These are phyloP conservation scores for Alligator sinensis DNA, from an alignment of 2,113 vertebrate species.

Conservation along the genomic window DNA sequence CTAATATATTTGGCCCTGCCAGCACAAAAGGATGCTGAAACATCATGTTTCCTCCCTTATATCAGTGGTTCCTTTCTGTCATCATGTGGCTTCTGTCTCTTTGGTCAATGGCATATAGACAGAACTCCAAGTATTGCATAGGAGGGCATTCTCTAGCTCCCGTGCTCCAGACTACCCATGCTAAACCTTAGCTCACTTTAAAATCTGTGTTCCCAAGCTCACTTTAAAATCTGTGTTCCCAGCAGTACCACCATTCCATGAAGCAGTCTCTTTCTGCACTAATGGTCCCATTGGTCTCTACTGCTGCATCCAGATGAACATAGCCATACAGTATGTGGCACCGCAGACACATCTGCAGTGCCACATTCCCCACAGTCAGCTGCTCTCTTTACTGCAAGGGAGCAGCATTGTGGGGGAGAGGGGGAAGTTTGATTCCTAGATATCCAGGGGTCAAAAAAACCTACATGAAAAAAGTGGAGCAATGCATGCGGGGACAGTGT, in stretches of 20 bases:
- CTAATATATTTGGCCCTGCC: neutral
- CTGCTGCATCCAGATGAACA: neutral
- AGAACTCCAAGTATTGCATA: rapidly evolving
- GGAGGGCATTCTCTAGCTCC: neutral
- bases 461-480: no score
- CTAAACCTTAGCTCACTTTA: neutral
- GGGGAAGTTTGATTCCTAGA: no score
- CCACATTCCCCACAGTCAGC: no score
- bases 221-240: neutral
- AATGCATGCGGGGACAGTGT: no score
- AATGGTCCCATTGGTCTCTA: neutral
- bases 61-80: neutral
- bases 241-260: neutral
- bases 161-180: neutral
- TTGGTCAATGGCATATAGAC: neutral
- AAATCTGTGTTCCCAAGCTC: neutral
- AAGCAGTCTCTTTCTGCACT: neutral
- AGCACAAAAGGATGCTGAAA: neutral
- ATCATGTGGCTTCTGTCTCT: neutral
- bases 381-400: no score
- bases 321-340: neutral
- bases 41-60: neutral
- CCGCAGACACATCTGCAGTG: neutral
- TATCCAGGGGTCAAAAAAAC: no score
- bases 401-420: no score